Percentiles rank a stretch among this genome's conserved stretches.
Conservation (phyloP, 1,140 invertebrate genomes). For the Pseudomyrmex gracilis region DNA sequence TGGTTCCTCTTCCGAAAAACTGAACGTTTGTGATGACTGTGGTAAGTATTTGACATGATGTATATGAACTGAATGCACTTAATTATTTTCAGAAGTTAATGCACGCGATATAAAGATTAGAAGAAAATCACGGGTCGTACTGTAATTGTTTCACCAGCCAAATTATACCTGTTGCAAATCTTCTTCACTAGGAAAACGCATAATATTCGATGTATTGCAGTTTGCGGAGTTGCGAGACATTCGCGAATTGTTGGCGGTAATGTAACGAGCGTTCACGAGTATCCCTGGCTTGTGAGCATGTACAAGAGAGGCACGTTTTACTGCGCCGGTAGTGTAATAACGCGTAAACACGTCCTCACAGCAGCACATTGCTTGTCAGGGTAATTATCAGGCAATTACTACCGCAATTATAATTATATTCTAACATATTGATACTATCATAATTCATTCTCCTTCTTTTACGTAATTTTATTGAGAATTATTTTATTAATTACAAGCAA, state of each 20-base stretch:
- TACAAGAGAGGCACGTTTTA: conserved; percentile 89
- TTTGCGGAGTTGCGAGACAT: conserved; percentile 89
- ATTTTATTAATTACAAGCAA: too few species aligned
- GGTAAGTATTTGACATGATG: conserved; percentile 74
- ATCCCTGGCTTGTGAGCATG: conserved; percentile 91
- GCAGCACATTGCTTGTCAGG: conserved; percentile 88
- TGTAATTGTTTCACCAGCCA: too few species aligned
- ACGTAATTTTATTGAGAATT: too few species aligned
- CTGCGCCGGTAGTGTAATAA: conserved; percentile 90
- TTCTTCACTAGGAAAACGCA: too few species aligned
- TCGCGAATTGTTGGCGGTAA: conserved; percentile 91
- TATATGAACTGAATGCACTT: conserved; percentile 1
- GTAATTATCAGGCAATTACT: conserved; percentile 78
- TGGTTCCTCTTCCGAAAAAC: conserved; percentile 69
- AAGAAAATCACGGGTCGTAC: background rate
- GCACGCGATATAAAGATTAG: background rate
- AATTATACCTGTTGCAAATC: too few species aligned
- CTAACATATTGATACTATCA: too few species aligned
- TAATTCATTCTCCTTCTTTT: too few species aligned
- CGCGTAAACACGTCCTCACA: conserved; percentile 86
- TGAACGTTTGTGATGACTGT: conserved; percentile 79
- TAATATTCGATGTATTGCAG: conserved; percentile 78
- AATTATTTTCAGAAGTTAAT: background rate
- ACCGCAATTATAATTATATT: too few species aligned
- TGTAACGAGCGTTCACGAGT: conserved; percentile 89